phyloP scores from a whole-genome alignment of 2,888 invertebrate species.

The Hirtodrosophila confusa region DNA sequence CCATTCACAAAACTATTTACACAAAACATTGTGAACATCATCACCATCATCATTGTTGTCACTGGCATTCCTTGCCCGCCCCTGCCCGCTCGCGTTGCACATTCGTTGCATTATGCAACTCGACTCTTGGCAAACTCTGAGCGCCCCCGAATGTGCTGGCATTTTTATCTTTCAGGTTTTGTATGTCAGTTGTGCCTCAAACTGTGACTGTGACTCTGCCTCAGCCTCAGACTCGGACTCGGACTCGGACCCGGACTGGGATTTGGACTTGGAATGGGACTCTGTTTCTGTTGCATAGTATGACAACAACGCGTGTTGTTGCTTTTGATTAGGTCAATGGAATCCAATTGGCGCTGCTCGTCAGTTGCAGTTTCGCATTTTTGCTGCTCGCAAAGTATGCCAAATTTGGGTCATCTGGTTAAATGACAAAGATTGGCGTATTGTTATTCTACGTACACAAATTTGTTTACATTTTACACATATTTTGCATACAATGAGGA shows the following conservation, averaged over 20 bases:
- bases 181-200: constrained; percentile 39
- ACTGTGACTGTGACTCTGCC: constrained; percentile 18
- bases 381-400: constrained; percentile 15
- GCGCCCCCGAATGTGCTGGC: constrained; percentile 42
- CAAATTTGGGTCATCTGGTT: constrained; percentile 74
- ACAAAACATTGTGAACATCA: constrained; percentile 7
- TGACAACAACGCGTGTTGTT: constrained; percentile 34
- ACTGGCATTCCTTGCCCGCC: constrained; percentile 16
- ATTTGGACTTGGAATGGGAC: constrained; percentile 8
- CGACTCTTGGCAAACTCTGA: constrained; percentile 38
- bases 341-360: constrained; percentile 68
- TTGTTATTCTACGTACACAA: constrained; percentile 73
- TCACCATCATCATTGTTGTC: constrained; percentile 22
- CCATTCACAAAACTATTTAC: constrained; percentile 27
- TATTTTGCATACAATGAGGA: constrained; percentile 71
- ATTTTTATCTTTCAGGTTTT: constrained; percentile 45
- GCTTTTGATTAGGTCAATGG: constrained; percentile 77
- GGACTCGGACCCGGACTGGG: constrained; percentile 3
- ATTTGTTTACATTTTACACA: constrained; percentile 59
- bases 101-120: constrained; percentile 49
- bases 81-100: constrained; percentile 14
- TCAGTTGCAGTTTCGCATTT: constrained; percentile 62
- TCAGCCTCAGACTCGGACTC: constrained; percentile 9
- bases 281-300: constrained; percentile 32
- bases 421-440: constrained; percentile 79